Evolutionary conservation across 64 coral and sea anemone species (phyloP).

Genomic region (Anthopleura sola): DNA sequence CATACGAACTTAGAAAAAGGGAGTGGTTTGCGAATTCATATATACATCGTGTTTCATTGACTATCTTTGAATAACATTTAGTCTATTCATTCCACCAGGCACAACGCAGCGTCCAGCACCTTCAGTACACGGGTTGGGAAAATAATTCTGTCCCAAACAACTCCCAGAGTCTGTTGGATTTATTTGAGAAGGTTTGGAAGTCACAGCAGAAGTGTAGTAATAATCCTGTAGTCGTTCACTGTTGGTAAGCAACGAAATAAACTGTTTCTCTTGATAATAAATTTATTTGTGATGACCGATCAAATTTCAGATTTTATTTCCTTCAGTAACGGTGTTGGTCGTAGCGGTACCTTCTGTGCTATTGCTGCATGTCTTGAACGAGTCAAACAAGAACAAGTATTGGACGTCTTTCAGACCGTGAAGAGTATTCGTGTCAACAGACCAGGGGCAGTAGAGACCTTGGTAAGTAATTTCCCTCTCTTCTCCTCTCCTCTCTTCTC

Average conservation of each 20-base stretch:
- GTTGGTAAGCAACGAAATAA: background rate
- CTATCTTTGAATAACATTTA: background rate
- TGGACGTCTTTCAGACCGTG: constrained; percentile 64
- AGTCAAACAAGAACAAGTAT: constrained; percentile 46
- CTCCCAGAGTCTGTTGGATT: background rate
- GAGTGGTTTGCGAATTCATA: too few species aligned
- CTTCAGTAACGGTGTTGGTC: constrained; percentile 53
- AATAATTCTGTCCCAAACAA: constrained; percentile 7
- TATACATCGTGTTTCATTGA: background rate
- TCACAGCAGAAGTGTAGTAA: constrained; percentile 15
- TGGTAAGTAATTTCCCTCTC: too few species aligned
- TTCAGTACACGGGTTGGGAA: constrained; percentile 24
- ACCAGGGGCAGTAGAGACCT: too few species aligned
- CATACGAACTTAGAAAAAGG: too few species aligned
- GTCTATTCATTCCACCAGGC: background rate
- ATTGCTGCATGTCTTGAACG: constrained; percentile 33
- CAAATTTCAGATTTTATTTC: too few species aligned
- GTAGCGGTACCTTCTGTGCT: constrained; percentile 45
- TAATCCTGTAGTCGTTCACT: constrained; percentile 20
- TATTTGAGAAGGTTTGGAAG: constrained; percentile 11
- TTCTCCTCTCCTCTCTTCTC: too few species aligned
- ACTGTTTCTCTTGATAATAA: too few species aligned
- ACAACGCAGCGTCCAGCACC: constrained; percentile 10
- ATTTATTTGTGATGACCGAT: background rate
- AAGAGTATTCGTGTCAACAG: background rate